A percentile compares a stretch with the other conserved stretches of the same genome.
These are phyloP conservation scores for Amazonetta brasiliensis DNA, from an alignment of 2,797 vertebrate species.

Conservation along the genomic window DNA sequence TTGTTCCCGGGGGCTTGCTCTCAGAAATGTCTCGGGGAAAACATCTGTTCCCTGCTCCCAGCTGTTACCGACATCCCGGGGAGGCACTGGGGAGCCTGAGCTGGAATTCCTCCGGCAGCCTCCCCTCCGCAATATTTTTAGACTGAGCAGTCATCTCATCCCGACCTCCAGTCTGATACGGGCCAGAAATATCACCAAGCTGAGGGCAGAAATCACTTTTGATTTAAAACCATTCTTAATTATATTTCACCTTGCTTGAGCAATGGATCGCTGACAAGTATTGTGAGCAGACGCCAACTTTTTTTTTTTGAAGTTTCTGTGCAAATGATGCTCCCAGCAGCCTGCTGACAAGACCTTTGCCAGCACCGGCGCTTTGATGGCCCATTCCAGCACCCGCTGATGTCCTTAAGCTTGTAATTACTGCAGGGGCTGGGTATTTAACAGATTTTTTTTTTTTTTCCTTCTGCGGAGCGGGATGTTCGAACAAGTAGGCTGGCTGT, in stretches of 20 bases:
- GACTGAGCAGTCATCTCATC: conserved; percentile 52
- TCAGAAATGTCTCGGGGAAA: neutral
- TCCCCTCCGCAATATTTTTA: conserved; percentile 44
- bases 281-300: neutral
- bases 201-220: neutral
- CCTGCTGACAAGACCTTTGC: neutral
- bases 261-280: neutral
- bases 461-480: neutral
- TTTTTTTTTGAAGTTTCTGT: neutral
- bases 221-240: neutral
- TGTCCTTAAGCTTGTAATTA: neutral
- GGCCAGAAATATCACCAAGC: conserved; percentile 31
- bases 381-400: neutral
- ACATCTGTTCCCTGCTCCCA: neutral
- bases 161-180: conserved; percentile 35
- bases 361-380: neutral
- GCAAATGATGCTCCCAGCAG: neutral
- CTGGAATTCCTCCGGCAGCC: neutral
- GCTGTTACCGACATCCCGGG: neutral
- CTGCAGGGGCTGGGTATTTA: conserved; percentile 1
- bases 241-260: neutral
- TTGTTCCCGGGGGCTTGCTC: neutral
- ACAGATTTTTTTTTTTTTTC: neutral
- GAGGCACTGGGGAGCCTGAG: neutral
- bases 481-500: neutral